Evolutionary conservation across 2,797 vertebrate genomes (phyloP), one percentile per base, ranked within the genome.

Genomic region (Parauchenoglanis ngamensis): DNA sequence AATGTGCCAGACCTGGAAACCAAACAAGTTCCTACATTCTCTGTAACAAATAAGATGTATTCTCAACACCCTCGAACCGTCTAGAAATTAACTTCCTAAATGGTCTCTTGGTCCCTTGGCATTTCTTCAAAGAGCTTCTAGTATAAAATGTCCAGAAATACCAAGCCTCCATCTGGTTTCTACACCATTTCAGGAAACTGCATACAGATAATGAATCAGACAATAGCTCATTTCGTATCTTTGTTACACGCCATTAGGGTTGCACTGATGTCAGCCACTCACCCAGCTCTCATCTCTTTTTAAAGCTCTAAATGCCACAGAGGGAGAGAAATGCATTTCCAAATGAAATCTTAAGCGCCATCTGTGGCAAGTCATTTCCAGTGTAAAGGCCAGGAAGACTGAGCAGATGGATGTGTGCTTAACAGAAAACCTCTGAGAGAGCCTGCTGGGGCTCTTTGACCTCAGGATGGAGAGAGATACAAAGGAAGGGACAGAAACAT

Each of bases 401-500:
- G 61, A 46, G 59, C 86, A 83, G 86, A 87, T 87, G 70, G 86
- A 76, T 76, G 86, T 75, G 46, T 49, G 12, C 31, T 65, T 13
- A 28, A 40, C 70, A 65, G 57, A 75, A 83, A 73, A n/a, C 68
- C 7, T 49, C 21, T 49, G 78, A 73, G 56, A 49, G 67, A 52
- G 79, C 54, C 78, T 28, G 44, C 61, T 44, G 68, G 79, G 86
- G 44, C 44, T 23, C 68, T 82, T 75, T 87, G 79, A 83, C 70
- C 67, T 86, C 56, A 52, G 87, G 88, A 86, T 78, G 68, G 91
- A 84, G 91, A 84, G 19, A 35, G 63, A 23, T 54, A 28, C 7
- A 73, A 84, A 87, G 40, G 68, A 15, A 0, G 21, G 6, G 25
- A 31, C 49, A 49, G 11, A 12, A 44, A 40, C 6, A 44, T 44